A percentile compares a stretch with the other conserved stretches of the same genome.
phyloP scores from a whole-genome alignment of 92 coral and sea anemone genomes.

The Phenganax marumi region DNA sequence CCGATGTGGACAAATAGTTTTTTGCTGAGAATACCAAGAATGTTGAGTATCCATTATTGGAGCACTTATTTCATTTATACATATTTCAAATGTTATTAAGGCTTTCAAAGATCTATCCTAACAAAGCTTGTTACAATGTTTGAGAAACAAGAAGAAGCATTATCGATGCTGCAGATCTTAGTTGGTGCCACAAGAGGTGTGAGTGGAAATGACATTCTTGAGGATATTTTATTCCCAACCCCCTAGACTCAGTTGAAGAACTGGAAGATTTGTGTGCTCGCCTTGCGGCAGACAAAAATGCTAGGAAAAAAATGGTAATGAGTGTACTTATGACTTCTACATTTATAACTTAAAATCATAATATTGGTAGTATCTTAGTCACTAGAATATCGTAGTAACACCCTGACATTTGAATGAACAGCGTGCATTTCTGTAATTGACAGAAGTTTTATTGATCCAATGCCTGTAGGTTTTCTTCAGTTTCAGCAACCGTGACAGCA shows the following conservation, averaged over 20 bases:
- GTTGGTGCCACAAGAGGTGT: slow-evolving; percentile 15
- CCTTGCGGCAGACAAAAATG: not conserved
- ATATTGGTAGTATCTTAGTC: not conserved
- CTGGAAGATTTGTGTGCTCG: not conserved
- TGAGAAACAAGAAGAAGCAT: slow-evolving; percentile 1
- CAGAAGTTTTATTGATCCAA: too few species aligned
- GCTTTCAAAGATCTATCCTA: slow-evolving; percentile 22
- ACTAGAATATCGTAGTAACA: too few species aligned
- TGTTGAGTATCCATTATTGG: too few species aligned
- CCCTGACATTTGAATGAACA: too few species aligned
- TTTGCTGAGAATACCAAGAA: too few species aligned
- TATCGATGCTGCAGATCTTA: slow-evolving; percentile 4
- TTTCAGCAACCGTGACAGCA: not conserved
- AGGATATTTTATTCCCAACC: slow-evolving; percentile 16
- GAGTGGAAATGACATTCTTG: slow-evolving; percentile 2
- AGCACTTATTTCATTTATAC: too few species aligned
- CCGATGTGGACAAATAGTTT: too few species aligned
- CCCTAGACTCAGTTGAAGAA: not conserved
- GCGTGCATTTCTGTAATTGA: too few species aligned
- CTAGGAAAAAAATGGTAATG: slow-evolving; percentile 2
- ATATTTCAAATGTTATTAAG: not conserved
- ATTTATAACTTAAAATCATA: not conserved
- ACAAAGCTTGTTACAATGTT: slow-evolving; percentile 6
- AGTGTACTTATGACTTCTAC: not conserved
- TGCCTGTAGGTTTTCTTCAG: not conserved